Conservation (phyloP, 2,888 invertebrate genomes). For the Oligia fasciuncula region DNA sequence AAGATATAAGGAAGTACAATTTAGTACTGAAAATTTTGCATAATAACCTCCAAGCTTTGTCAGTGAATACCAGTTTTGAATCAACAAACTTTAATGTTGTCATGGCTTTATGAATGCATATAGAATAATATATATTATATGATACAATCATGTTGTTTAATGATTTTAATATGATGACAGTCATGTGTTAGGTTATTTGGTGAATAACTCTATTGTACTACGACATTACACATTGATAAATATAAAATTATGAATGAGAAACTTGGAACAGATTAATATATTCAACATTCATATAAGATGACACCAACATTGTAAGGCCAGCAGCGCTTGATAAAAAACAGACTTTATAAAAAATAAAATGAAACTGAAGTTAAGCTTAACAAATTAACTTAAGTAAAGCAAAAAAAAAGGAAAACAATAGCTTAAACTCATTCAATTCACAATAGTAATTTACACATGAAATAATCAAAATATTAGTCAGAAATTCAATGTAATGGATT, state of each 20-base stretch:
- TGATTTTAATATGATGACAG: constrained; percentile 5
- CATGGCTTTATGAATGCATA: constrained; percentile 15
- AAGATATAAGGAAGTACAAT: constrained; percentile 50
- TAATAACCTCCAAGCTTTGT: constrained; percentile 54
- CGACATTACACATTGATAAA: not conserved
- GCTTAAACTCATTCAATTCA: constrained; percentile 14
- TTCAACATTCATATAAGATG: not conserved
- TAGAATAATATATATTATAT: not conserved
- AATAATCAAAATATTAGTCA: constrained; percentile 48
- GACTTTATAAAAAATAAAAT: not conserved
- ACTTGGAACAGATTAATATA: not conserved
- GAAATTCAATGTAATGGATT: constrained; percentile 47
- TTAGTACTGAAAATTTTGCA: constrained; percentile 51
- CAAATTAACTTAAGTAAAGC: not conserved
- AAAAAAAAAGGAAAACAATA: not conserved
- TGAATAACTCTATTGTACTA: constrained; percentile 11
- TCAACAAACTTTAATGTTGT: constrained; percentile 34
- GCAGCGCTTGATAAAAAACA: not conserved
- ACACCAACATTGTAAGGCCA: constrained; percentile 6
- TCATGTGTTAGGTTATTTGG: not conserved
- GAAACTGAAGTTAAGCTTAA: not conserved
- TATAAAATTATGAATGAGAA: not conserved
- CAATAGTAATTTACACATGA: constrained; percentile 33
- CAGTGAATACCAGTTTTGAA: constrained; percentile 48
- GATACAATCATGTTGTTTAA: not conserved